A percentile compares a stretch with the other conserved stretches of the same genome.
Conservation (phyloP, 2,797 vertebrate species). For the Phoeniculus purpureus region DNA sequence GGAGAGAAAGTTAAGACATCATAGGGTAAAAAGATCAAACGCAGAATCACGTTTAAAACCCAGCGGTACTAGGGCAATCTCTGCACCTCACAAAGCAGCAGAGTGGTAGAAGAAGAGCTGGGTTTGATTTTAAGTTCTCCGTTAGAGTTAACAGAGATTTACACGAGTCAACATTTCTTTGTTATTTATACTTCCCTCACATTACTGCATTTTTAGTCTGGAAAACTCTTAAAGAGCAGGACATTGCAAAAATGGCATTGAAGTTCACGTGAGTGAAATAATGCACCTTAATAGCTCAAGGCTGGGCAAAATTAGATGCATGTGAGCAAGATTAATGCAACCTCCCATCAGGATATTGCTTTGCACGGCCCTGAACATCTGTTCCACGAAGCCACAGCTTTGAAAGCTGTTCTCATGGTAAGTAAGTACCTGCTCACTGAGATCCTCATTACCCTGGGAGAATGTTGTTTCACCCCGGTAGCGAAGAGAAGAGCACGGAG, state of each 20-base stretch:
- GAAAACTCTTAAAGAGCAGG: constrained; percentile 47
- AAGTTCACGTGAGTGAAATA: constrained; percentile 56
- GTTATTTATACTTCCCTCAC: constrained; percentile 49
- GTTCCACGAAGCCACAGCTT: constrained; percentile 58
- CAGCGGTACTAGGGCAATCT: neutral
- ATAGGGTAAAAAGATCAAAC: constrained; percentile 1
- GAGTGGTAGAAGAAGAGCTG: neutral
- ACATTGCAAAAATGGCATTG: constrained; percentile 30
- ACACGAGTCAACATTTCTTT: constrained; percentile 47
- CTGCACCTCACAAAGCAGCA: constrained; percentile 19
- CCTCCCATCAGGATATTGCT: constrained; percentile 37
- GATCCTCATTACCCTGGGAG: neutral
- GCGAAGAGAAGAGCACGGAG: neutral
- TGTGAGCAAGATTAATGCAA: constrained; percentile 61
- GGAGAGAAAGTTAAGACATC: neutral
- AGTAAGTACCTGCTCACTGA: constrained; percentile 46
- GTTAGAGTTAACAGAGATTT: constrained; percentile 52
- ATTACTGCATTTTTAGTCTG: constrained; percentile 28
- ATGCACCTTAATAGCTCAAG: constrained; percentile 48
- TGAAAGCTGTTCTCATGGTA: constrained; percentile 38
- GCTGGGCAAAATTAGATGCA: constrained; percentile 45
- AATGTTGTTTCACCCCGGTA: neutral
- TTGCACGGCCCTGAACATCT: constrained; percentile 62
- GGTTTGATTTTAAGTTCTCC: constrained; percentile 50
- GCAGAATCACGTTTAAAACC: constrained; percentile 28